Percentiles rank a stretch among this genome's conserved stretches.
These are phyloP conservation scores for Strigamia maritima DNA, from an alignment of 2,888 invertebrate genomes.

Conservation along the genomic window DNA sequence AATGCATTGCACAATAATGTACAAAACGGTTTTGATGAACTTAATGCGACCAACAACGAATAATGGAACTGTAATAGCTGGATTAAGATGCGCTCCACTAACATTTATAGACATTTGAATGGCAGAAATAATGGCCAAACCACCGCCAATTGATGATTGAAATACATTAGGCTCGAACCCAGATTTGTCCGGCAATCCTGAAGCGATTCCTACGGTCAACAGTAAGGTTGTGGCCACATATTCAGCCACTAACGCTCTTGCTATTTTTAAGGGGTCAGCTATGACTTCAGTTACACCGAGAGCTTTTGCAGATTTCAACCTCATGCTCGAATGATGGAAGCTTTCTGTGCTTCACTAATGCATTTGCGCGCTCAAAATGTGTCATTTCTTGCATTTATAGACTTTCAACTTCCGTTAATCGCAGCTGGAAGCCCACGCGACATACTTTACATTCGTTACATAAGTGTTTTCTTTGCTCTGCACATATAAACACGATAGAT, in stretches of 20 bases:
- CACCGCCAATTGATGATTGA: conserved; percentile 2
- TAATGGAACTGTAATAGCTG: conserved; percentile 50
- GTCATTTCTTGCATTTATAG: not conserved
- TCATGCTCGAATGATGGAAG: not conserved
- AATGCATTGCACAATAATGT: conserved; percentile 75
- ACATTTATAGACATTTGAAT: conserved; percentile 44
- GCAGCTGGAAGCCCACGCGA: not conserved
- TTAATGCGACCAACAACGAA: conserved; percentile 65
- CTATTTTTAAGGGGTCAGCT: not conserved
- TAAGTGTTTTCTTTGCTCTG: not conserved
- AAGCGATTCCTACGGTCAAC: not conserved
- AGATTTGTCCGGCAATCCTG: not conserved
- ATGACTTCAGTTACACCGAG: conserved; percentile 6
- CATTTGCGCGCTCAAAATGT: not conserved
- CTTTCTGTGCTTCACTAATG: not conserved
- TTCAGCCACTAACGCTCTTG: conserved; percentile 4
- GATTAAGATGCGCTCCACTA: conserved; percentile 53
- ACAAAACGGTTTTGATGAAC: conserved; percentile 68
- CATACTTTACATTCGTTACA: not conserved
- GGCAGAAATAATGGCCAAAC: not conserved
- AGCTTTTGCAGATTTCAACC: not conserved
- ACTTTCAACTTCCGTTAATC: not conserved
- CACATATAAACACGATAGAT: too few relatives aligned
- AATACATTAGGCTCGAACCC: not conserved
- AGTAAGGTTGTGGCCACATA: conserved; percentile 6